These are phyloP conservation scores for Antennarius maculatus DNA, from an alignment of 2,797 vertebrate genomes.

Conservation along the genomic window DNA sequence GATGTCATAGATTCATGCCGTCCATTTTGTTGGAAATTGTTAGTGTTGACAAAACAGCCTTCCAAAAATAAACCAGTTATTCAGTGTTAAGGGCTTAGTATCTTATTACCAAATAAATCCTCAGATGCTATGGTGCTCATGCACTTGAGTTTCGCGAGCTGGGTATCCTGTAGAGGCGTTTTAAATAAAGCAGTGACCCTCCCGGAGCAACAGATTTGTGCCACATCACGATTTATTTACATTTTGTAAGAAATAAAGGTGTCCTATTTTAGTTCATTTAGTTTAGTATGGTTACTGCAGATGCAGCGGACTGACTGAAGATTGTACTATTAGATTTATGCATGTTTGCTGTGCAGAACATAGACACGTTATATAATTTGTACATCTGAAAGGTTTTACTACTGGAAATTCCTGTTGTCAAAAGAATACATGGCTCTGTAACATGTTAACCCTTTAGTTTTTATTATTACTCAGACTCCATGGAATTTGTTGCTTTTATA, in stretches of 20 bases:
- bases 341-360: constrained; percentile 17
- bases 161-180: constrained; percentile 5
- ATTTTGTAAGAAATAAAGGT: constrained; percentile 30
- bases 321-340: constrained; percentile 33
- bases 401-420: constrained; percentile 23
- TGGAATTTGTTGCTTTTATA: constrained; percentile 28
- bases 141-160: constrained; percentile 3
- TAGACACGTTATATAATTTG: constrained; percentile 29
- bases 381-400: constrained; percentile 25
- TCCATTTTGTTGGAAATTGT: constrained; percentile 37
- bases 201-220: constrained; percentile 19
- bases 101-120: constrained; percentile 75
- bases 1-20: constrained; percentile 17
- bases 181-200: constrained; percentile 9
- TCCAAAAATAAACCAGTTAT: constrained; percentile 68
- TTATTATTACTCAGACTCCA: constrained; percentile 26
- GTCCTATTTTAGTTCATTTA: constrained; percentile 26
- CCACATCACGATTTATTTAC: constrained; percentile 25
- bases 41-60: constrained; percentile 60
- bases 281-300: constrained; percentile 9
- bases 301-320: constrained; percentile 15
- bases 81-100: constrained; percentile 67
- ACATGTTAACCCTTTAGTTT: constrained; percentile 1
- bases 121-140: constrained; percentile 47
- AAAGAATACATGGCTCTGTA: not conserved